phyloP scores from a whole-genome alignment of 35 echinoderm and acorn worm species.

The Patiria miniata region DNA sequence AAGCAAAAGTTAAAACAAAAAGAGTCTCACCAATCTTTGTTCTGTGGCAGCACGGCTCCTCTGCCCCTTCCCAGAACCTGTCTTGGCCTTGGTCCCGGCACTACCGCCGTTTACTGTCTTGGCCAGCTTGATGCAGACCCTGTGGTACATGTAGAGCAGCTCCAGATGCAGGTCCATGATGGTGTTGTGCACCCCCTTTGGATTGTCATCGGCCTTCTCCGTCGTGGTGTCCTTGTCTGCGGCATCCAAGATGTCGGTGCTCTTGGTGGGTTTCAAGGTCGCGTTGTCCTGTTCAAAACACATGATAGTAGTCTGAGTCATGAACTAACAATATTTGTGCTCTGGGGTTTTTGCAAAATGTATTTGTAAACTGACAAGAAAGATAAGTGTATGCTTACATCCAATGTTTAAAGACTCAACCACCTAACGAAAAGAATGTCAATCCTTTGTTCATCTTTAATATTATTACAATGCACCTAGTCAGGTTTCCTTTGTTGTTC shows the following conservation, averaged over 20 bases:
- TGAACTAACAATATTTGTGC: no score
- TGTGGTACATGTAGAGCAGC: slow-evolving; percentile 94
- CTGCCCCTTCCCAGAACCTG: slow-evolving; percentile 39
- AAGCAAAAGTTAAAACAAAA: neutral
- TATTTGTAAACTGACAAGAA: no score
- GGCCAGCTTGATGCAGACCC: slow-evolving; percentile 89
- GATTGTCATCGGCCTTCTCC: slow-evolving; percentile 28
- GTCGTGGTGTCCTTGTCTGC: slow-evolving; percentile 29
- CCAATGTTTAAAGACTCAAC: no score
- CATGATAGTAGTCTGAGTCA: no score
- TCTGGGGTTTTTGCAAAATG: no score
- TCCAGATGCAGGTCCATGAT: slow-evolving; percentile 97
- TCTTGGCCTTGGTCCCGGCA: slow-evolving; percentile 3
- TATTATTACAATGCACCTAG: no score
- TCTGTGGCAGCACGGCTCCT: slow-evolving; percentile 19
- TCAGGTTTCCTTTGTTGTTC: no score
- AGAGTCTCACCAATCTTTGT: neutral
- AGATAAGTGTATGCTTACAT: no score
- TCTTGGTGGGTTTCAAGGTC: neutral
- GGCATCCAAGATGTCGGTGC: slow-evolving; percentile 24
- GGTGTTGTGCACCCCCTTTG: slow-evolving; percentile 83
- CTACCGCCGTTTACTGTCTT: slow-evolving; percentile 20
- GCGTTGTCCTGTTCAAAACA: neutral
- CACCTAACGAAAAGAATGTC: no score
- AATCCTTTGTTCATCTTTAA: no score